Percentiles rank a stretch among this genome's conserved stretches.
phyloP scores from a whole-genome alignment of 2,888 invertebrate genomes.

The Sceliomorpha sp. region DNA sequence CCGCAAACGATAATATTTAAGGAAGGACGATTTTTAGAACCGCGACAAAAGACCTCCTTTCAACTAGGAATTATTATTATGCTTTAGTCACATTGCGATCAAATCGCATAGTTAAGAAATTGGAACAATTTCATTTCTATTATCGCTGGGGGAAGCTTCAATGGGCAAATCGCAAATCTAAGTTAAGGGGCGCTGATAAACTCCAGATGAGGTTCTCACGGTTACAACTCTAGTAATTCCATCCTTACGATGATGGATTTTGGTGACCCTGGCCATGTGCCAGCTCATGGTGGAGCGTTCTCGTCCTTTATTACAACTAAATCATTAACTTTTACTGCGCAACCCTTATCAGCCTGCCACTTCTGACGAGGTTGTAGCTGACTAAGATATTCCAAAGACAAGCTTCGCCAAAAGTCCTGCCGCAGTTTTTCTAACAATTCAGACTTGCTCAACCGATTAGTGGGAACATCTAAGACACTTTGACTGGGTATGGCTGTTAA shows the following conservation, averaged over 20 bases:
- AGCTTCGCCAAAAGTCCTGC: conserved; percentile 58
- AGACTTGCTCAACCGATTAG: conserved; percentile 54
- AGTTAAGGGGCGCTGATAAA: conserved; percentile 37
- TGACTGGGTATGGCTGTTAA: conserved; percentile 53
- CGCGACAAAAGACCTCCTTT: too few species aligned
- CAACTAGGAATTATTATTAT: too few species aligned
- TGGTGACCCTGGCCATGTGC: conserved; percentile 35
- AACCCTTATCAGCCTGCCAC: conserved; percentile 12
- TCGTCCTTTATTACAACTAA: conserved; percentile 50
- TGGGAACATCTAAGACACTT: conserved; percentile 35
- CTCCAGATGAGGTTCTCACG: conserved; percentile 41
- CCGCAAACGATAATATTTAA: too few species aligned
- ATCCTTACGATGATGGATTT: conserved; percentile 42
- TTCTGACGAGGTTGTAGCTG: conserved; percentile 32
- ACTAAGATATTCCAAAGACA: conserved; percentile 38
- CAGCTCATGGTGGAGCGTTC: conserved; percentile 45
- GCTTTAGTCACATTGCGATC: too few species aligned
- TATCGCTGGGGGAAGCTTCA: too few species aligned
- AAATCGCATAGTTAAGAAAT: too few species aligned
- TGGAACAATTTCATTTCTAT: too few species aligned
- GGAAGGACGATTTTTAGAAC: too few species aligned
- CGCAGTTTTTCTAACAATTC: conserved; percentile 46
- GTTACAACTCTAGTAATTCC: conserved; percentile 42
- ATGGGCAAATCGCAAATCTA: conserved; percentile 56
- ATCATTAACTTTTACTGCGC: conserved; percentile 8